Base-by-base conservation (phyloP, 2,888 invertebrate genomes). In the Thymelicus sylvestris region DNA sequence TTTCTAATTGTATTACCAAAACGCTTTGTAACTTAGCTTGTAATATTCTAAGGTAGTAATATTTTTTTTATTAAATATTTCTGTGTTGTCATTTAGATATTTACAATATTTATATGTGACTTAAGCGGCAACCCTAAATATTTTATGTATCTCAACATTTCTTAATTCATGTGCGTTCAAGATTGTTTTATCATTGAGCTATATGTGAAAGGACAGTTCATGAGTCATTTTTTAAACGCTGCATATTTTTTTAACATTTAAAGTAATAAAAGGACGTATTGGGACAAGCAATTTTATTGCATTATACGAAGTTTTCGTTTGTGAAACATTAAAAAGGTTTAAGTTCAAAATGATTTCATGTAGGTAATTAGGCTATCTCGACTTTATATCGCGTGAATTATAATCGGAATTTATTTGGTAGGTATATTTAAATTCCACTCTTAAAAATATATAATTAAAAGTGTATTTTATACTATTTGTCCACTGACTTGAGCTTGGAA, bases 151-250 rank as follows among this genome's bases (percentile, higher is more conserved):
- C 8, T 55, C 19, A 50, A n/a, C 48, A 60, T 70, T 70, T 66
- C 70, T 70, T 70, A 70, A 70, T 70, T 70, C 61, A 38, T 24
- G 24, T 65, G 60, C 65, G 13, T 6, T 60, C 48, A 61, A 70
- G 65, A 66, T 70, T 64, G 64, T 64, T 70, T 70, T 70, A 70
- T 52, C 70, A 70, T 70, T 70, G 70, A 70, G 41, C 65, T 38
- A 50, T 44, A 65, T 70, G 70, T 70, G 70, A 70, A 70, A 70
- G 70, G 65, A 61, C 52, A 55, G 39, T 52, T 47, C 60, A 15
- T 65, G 70, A 67, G 15, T 70, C 70, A 70, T 15, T 41, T 61
- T 70, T 38, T 50, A 47, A 52, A 38, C 44, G n/a, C 4, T 50
- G 50, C 48, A 63, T 69, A 65, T 70, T 63, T 69, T 70, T 66